Conservation (phyloP, 2,888 invertebrate genomes). For the Tipula unca region DNA sequence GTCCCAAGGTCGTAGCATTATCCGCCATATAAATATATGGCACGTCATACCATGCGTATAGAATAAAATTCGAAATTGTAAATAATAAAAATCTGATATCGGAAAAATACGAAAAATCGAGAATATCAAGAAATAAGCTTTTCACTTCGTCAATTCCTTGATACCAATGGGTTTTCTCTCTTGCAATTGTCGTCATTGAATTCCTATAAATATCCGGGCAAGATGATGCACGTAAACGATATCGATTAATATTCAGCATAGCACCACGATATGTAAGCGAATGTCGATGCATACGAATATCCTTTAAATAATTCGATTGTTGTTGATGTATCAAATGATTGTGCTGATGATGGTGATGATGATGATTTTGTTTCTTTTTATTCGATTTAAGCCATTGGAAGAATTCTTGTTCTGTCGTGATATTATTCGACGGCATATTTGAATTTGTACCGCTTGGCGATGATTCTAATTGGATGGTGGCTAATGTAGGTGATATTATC, state of each 20-base stretch:
- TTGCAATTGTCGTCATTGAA: slow-evolving; percentile 77
- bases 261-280: slow-evolving; percentile 78
- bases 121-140: slow-evolving; percentile 65
- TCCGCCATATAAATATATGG: slow-evolving; percentile 88
- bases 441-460: neutral
- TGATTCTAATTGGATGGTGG: neutral
- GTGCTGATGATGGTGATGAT: slow-evolving; percentile 9
- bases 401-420: slow-evolving; percentile 25
- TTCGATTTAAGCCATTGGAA: slow-evolving; percentile 24
- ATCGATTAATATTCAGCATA: slow-evolving; percentile 74
- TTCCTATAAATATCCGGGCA: slow-evolving; percentile 86
- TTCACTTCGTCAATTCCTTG: slow-evolving; percentile 68
- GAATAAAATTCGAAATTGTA: slow-evolving; percentile 77
- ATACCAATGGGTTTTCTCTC: slow-evolving; percentile 61
- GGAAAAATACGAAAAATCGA: slow-evolving; percentile 72
- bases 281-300: slow-evolving; percentile 64
- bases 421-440: neutral
- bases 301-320: slow-evolving; percentile 54
- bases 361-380: neutral
- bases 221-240: slow-evolving; percentile 72
- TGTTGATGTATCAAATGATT: neutral
- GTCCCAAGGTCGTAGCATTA: slow-evolving; percentile 62
- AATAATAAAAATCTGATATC: slow-evolving; percentile 69
- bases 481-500: neutral
- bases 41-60: slow-evolving; percentile 90